These are phyloP conservation scores for Zophobas morio DNA, from an alignment of 1,140 invertebrate genomes.

Conservation along the genomic window DNA sequence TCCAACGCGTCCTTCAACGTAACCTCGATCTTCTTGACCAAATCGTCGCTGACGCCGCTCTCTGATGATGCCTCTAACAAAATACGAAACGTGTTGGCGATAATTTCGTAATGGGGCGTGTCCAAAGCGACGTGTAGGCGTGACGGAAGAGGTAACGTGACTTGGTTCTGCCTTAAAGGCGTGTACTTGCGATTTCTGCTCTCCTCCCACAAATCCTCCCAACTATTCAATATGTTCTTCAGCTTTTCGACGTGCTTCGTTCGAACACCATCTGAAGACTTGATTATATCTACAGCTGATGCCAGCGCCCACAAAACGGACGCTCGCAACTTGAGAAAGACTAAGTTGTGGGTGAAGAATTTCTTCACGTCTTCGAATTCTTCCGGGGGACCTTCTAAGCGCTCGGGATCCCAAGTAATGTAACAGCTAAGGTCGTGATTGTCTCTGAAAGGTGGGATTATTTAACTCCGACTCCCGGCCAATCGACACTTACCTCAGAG, in stretches of 20 bases:
- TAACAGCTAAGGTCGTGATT: slow-evolving; percentile 75
- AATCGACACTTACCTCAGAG: slow-evolving; percentile 61
- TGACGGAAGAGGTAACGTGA: slow-evolving; percentile 61
- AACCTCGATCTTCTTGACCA: slow-evolving; percentile 51
- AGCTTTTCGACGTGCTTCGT: slow-evolving; percentile 56
- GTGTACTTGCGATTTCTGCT: slow-evolving; percentile 47
- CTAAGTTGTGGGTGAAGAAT: slow-evolving; percentile 59
- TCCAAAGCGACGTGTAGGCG: slow-evolving; percentile 59
- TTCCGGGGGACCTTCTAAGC: slow-evolving; percentile 56
- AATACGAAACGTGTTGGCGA: slow-evolving; percentile 58
- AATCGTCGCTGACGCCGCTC: slow-evolving; percentile 39
- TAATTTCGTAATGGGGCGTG: slow-evolving; percentile 54
- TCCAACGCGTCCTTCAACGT: slow-evolving; percentile 51
- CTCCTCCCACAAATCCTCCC: slow-evolving; percentile 55
- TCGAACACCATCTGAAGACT: slow-evolving; percentile 56
- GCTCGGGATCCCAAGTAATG: slow-evolving; percentile 73
- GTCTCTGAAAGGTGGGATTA: slow-evolving; percentile 65
- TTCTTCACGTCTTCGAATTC: slow-evolving; percentile 56
- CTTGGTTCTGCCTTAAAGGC: slow-evolving; percentile 57
- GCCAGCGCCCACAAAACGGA: slow-evolving; percentile 55
- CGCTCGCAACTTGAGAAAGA: slow-evolving; percentile 60
- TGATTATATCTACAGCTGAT: slow-evolving; percentile 54
- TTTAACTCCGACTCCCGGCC: background rate
- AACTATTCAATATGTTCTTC: slow-evolving; percentile 57
- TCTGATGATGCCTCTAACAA: slow-evolving; percentile 54